Evolutionary conservation across 2,888 invertebrate species (phyloP), one percentile per base, ranked within the genome.

Genomic region (Cecidostiba fungosa): DNA sequence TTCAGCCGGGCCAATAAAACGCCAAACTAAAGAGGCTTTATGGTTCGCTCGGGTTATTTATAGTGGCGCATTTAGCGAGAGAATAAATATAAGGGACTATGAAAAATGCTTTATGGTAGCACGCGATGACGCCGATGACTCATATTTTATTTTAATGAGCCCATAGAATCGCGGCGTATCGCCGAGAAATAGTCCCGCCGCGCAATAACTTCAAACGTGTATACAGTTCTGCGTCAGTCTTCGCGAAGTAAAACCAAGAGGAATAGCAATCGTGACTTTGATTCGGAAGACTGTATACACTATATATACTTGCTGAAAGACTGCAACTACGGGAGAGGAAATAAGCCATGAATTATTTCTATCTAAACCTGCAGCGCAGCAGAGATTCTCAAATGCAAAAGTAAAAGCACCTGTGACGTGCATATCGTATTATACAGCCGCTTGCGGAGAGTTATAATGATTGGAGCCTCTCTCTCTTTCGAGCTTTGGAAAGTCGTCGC

Each of bases 381-480:
- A 3, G 19, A 16, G 50, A 50, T 50, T 50, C 50, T 16, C 50
- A 43, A 14, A 26, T 54, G 39, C 19, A 23, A 29, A 23, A 47
- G 59, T 6, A 62, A 54, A 73, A 76, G 47, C n/a, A 39, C 32
- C 47, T 23, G 8, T 26, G 23, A 62, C 19, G 47, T 23, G 36
- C 29, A 50, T 62, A 62, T 19, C 10, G 10, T 5, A 23, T 62
- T 26, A 12, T 6, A 6, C 8, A 39, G 43, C 43, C 12, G 43
- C 43, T 43, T 43, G 43, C 43, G 26, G 88, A 90, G 91, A 91
- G 89, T 91, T 92, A 91, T 89, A 91, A 90, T 90, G 90, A 91
- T 91, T 90, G 90, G 39, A 0, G 10, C 1, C 39, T 43, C 39
- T 43, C 39, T 36, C 36, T 36, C 89, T 91, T 90, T 89, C 89